A percentile compares a stretch with the other conserved stretches of the same genome.
These are phyloP conservation scores for Drosophila leontia DNA, from an alignment of 1,140 invertebrate genomes.

Conservation along the genomic window DNA sequence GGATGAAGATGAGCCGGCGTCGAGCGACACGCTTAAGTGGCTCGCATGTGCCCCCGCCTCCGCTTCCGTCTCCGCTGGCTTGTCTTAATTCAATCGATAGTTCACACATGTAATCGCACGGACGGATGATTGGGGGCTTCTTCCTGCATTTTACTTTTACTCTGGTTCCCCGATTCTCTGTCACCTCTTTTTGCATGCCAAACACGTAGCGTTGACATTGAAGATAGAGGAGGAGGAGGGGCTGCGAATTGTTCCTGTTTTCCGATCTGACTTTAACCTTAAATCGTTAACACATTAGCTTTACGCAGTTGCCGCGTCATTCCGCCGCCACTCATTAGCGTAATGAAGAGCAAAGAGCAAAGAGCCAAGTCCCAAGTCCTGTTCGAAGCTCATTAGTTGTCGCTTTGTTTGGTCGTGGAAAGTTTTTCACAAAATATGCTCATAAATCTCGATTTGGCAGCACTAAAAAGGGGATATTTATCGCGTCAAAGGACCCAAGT, in stretches of 20 bases:
- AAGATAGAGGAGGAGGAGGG: constrained; percentile 21
- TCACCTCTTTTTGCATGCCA: constrained; percentile 70
- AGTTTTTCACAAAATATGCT: constrained; percentile 79
- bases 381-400: constrained; percentile 70
- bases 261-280: constrained; percentile 68
- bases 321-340: constrained; percentile 63
- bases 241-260: constrained; percentile 35
- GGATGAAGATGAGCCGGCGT: constrained; percentile 41
- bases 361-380: constrained; percentile 24
- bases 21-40: constrained; percentile 75
- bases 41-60: constrained; percentile 28
- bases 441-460: constrained; percentile 78
- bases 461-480: constrained; percentile 69
- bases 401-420: constrained; percentile 60
- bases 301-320: constrained; percentile 58
- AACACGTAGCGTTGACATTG: constrained; percentile 75
- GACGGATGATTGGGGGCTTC: constrained; percentile 73
- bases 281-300: constrained; percentile 58
- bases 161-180: constrained; percentile 21
- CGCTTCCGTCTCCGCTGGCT: constrained; percentile 17
- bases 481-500: constrained; percentile 71
- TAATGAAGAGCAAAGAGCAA: constrained; percentile 69
- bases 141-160: constrained; percentile 63
- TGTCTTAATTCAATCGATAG: constrained; percentile 83
- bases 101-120: constrained; percentile 82